Evolutionary conservation across 2,113 vertebrate genomes (phyloP).

Genomic region (Abramis brama): DNA sequence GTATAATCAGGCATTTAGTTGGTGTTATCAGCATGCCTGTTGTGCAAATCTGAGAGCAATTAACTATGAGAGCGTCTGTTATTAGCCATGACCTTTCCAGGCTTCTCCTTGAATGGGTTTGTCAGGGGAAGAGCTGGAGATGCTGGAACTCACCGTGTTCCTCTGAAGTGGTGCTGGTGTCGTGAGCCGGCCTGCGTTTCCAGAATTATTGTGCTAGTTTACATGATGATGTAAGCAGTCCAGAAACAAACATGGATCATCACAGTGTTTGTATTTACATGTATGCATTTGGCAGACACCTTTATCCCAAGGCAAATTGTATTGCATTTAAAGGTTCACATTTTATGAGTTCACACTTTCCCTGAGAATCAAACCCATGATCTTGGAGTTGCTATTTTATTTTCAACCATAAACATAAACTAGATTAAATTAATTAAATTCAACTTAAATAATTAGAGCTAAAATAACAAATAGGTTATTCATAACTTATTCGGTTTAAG

Average conservation of each 20-base stretch:
- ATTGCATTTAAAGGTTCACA: not conserved
- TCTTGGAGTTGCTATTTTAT: too few species aligned
- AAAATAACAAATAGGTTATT: too few species aligned
- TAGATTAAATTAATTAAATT: too few species aligned
- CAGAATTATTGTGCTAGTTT: not conserved
- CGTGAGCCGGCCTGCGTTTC: not conserved
- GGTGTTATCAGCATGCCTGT: slow-evolving; percentile 14
- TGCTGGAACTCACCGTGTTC: not conserved
- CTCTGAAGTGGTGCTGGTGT: not conserved
- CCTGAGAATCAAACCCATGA: not conserved
- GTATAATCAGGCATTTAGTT: slow-evolving; percentile 28
- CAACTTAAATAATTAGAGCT: too few species aligned
- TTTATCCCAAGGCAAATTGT: not conserved
- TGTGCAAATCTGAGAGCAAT: slow-evolving; percentile 43
- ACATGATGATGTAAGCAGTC: too few species aligned
- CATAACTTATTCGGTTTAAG: too few species aligned
- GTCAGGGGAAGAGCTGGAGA: slow-evolving; percentile 37
- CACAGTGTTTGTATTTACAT: not conserved
- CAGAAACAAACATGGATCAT: not conserved
- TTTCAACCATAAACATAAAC: too few species aligned
- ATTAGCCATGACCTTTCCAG: slow-evolving; percentile 52
- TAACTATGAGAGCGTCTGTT: slow-evolving; percentile 32
- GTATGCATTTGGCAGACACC: not conserved
- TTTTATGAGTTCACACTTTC: not conserved
- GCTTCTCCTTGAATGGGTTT: slow-evolving; percentile 12